Conservation (phyloP, 1,140 invertebrate genomes). For the Homarus americanus region DNA sequence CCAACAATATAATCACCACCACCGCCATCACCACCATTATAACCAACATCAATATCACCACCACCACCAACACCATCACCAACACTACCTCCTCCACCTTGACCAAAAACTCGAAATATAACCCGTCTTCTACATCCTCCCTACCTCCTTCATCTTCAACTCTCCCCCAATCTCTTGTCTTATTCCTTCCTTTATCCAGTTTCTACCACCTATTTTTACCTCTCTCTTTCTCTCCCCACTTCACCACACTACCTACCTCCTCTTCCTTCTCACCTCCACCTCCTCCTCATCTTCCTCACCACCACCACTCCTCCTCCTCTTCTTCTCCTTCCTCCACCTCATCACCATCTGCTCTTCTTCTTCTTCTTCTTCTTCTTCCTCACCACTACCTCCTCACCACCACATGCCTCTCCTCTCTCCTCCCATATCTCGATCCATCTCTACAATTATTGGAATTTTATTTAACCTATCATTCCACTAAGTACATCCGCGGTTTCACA, state of each 20-base stretch:
- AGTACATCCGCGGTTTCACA: conserved; percentile 60
- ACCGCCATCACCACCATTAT: no score
- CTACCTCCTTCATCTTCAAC: no score
- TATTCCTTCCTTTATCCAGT: neutral
- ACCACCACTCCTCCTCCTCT: neutral
- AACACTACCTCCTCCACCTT: no score
- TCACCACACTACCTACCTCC: neutral
- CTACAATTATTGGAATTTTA: conserved; percentile 18
- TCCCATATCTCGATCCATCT: conserved; percentile 4
- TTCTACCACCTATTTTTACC: no score
- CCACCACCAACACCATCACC: no score
- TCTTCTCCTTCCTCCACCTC: neutral
- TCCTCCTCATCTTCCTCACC: no score
- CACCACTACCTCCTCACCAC: neutral
- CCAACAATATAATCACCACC: no score
- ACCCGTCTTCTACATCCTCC: no score
- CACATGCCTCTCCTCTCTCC: neutral
- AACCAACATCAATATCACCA: no score
- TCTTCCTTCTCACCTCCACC: neutral
- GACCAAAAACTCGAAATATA: no score
- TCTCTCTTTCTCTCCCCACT: neutral
- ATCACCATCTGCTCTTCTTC: conserved; percentile 14
- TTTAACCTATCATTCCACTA: conserved; percentile 63
- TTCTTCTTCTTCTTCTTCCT: neutral
- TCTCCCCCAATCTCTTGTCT: neutral